phyloP scores from a whole-genome alignment of 2,888 invertebrate genomes.

The Idaea aversata region DNA sequence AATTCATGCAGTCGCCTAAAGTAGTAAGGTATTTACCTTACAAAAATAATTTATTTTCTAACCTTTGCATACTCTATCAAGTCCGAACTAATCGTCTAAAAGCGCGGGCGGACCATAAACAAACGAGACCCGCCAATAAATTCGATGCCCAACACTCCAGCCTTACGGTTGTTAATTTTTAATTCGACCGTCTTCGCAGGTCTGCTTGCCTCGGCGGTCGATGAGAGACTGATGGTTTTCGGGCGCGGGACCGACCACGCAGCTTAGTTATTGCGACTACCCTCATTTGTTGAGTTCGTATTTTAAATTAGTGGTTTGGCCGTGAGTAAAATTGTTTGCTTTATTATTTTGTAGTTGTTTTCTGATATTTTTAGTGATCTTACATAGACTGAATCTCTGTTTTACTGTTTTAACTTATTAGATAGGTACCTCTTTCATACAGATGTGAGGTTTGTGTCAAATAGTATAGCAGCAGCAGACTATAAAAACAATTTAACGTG shows the following conservation, averaged over 20 bases:
- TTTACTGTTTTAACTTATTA: not conserved
- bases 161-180: constrained; percentile 66
- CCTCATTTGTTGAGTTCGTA: constrained; percentile 68
- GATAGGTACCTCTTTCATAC: not conserved
- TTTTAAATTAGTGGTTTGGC: constrained; percentile 66
- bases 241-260: constrained; percentile 57
- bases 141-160: constrained; percentile 42
- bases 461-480: no score
- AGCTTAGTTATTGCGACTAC: constrained; percentile 73
- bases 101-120: constrained; percentile 58
- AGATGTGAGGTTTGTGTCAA: no score
- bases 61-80: constrained; percentile 39
- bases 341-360: constrained; percentile 31
- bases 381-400: not conserved
- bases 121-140: constrained; percentile 62
- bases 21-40: not conserved
- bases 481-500: not conserved
- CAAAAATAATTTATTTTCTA: constrained; percentile 6
- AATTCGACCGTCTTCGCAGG: constrained; percentile 60
- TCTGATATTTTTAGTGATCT: not conserved
- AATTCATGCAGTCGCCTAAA: no score
- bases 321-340: constrained; percentile 37
- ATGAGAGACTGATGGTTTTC: constrained; percentile 64
- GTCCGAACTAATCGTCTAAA: constrained; percentile 59
- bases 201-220: constrained; percentile 59